phyloP scores from a whole-genome alignment of 1,140 invertebrate genomes.

The Drosophila leontia region DNA sequence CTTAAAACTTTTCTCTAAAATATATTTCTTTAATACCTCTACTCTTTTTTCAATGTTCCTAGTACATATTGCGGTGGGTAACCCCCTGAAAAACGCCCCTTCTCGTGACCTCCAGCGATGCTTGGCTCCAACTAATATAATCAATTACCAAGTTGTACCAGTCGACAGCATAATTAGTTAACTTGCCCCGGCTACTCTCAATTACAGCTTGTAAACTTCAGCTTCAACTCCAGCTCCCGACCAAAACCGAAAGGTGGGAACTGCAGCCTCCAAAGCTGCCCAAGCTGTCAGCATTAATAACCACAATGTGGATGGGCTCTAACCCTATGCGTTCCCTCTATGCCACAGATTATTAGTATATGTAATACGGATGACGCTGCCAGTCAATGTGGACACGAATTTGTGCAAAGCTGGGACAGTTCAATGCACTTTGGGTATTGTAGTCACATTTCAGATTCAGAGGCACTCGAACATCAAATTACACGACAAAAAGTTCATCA shows the following conservation, averaged over 20 bases:
- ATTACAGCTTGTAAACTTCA: slow-evolving; percentile 32
- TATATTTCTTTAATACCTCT: not conserved
- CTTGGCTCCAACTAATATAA: slow-evolving; percentile 35
- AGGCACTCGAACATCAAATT: slow-evolving; percentile 61
- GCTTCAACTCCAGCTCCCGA: not conserved
- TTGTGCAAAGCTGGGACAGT: slow-evolving; percentile 60
- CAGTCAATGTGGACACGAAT: slow-evolving; percentile 45
- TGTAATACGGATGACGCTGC: slow-evolving; percentile 9
- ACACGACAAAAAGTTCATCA: slow-evolving; percentile 52
- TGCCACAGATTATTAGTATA: slow-evolving; percentile 4
- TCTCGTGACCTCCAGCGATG: slow-evolving; percentile 21
- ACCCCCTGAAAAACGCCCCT: not conserved
- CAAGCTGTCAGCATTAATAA: slow-evolving; percentile 35
- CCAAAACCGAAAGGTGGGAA: slow-evolving; percentile 14
- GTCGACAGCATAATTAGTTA: slow-evolving; percentile 44
- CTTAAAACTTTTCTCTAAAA: too few relatives aligned
- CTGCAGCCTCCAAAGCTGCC: not conserved
- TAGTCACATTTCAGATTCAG: slow-evolving; percentile 55
- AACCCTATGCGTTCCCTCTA: slow-evolving; percentile 8
- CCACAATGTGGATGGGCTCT: slow-evolving; percentile 5
- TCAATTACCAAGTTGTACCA: slow-evolving; percentile 40
- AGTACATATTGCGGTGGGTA: not conserved
- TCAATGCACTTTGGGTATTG: slow-evolving; percentile 65
- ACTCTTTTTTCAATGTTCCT: not conserved
- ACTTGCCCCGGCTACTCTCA: slow-evolving; percentile 26